phyloP scores from a whole-genome alignment of 2,113 vertebrate species.

The Elanus axillaris region DNA sequence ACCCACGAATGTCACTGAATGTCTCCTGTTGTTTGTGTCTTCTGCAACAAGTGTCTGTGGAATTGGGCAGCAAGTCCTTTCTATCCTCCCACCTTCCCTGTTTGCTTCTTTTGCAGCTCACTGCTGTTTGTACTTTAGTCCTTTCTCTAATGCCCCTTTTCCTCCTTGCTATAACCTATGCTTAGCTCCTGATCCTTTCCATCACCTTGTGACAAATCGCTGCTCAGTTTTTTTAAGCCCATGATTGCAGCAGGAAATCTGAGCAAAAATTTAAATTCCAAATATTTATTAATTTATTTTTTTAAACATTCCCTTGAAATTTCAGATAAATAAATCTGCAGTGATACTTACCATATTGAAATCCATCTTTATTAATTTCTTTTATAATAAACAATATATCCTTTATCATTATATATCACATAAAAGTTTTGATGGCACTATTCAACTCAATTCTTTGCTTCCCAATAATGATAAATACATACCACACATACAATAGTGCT shows the following conservation, averaged over 20 bases:
- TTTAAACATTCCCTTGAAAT: neutral
- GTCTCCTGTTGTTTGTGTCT: neutral
- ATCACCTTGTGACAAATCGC: neutral
- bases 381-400: neutral
- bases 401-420: neutral
- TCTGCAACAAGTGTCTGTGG: neutral
- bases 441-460: neutral
- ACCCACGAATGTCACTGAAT: rapidly evolving
- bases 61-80: neutral
- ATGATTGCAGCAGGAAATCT: neutral
- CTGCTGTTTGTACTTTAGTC: neutral
- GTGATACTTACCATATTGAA: neutral
- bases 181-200: neutral
- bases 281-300: neutral
- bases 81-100: rapidly evolving
- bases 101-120: neutral
- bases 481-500: neutral
- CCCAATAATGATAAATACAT: neutral
- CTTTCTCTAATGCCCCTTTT: neutral
- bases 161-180: neutral
- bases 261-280: neutral
- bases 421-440: neutral
- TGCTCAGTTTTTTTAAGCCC: neutral
- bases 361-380: neutral
- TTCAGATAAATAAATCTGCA: neutral